phyloP scores from a whole-genome alignment of 35 echinoderm and acorn worm species.

The Patiria miniata region DNA sequence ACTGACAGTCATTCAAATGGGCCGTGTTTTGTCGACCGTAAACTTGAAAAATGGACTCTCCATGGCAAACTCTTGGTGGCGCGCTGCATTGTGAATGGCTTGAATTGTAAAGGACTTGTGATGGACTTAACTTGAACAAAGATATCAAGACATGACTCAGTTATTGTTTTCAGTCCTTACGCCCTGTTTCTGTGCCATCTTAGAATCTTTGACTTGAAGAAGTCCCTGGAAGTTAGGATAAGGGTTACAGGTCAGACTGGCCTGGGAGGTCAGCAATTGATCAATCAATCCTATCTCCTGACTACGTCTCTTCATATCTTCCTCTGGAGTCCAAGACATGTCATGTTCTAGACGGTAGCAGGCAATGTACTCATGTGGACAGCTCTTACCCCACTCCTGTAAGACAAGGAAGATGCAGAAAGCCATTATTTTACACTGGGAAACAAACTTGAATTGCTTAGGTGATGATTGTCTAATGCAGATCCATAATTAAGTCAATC shows the following conservation, averaged over 20 bases:
- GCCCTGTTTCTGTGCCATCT: neutral
- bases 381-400: conserved; percentile 93
- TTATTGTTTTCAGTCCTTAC: neutral
- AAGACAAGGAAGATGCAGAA: neutral
- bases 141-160: too few relatives aligned
- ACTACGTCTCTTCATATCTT: conserved; percentile 66
- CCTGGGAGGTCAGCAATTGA: conserved; percentile 68
- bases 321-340: conserved; percentile 93
- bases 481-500: too few relatives aligned
- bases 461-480: too few relatives aligned
- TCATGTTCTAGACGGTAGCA: conserved; percentile 85
- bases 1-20: too few relatives aligned
- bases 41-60: too few relatives aligned
- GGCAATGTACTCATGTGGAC: conserved; percentile 86
- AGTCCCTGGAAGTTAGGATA: conserved; percentile 59
- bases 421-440: neutral
- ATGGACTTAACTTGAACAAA: too few relatives aligned
- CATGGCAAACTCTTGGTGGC: too few relatives aligned
- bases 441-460: too few relatives aligned
- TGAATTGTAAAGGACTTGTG: too few relatives aligned
- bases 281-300: conserved; percentile 75
- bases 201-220: neutral
- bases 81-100: too few relatives aligned
- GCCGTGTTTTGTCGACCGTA: too few relatives aligned
- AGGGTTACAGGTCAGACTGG: conserved; percentile 56